Evolutionary conservation across 2,888 invertebrate species (phyloP), one percentile per base, ranked within the genome.

Genomic region (Seira ritae): DNA sequence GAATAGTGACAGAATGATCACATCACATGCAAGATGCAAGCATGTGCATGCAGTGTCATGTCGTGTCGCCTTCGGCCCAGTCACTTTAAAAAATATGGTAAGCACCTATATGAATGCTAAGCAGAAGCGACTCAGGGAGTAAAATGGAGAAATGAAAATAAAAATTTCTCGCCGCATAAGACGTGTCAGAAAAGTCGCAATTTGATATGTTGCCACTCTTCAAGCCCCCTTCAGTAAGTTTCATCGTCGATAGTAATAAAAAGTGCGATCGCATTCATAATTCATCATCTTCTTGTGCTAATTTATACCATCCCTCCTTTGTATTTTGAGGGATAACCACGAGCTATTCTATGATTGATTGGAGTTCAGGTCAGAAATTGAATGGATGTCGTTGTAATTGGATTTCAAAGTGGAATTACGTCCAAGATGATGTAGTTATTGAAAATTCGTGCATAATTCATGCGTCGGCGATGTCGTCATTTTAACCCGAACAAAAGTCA

Each of bases 51-150:
- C 55, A 55, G 55, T 55, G 62, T 62, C 62, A 50, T 23, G 66
- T 42, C 46, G 62, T 62, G 74, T 74, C 66, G 66, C 74, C 74
- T 74, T 74, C 62, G 74, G 74, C 66, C 74, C 62, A 60, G 6
- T 23, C 22, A n/a, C 69, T 46, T 42, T 62, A 12, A 62, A n/a
- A 20, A n/a, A 20, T 10, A 62, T 62, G 62, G 62, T 20, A 8
- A 12, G 62, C 62, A 50, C 31, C 3, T 31, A 2, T 31, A 31
- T 55, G 55, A 55, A 62, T 20, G 20, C 1, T 20, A 62, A 62
- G 1, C 19, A 62, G 62, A 62, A 62, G 22, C 62, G 22, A 20
- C 19, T 8, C 3, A 20, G 4, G n/a, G n/a, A 20, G 62, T 62
- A 20, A 22, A 8, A 62, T 8, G 4, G 20, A 62, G 20, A 20